Evolutionary conservation across 2,888 invertebrate species (phyloP).

Genomic region (Drosophila meridiana): DNA sequence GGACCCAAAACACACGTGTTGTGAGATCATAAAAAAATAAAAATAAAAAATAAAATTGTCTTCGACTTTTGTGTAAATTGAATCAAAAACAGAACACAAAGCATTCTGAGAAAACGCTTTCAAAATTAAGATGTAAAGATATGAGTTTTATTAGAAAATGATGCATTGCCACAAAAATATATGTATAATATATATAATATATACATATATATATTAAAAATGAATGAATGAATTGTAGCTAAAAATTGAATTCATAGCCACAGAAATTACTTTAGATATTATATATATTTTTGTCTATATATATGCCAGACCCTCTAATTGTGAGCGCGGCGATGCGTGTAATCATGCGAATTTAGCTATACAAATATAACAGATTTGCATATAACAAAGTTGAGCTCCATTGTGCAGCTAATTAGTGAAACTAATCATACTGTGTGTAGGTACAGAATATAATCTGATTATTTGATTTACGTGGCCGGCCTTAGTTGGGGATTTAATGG

Average conservation of each 20-base stretch:
- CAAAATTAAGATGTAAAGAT: constrained; percentile 1
- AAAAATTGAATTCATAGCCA: neutral
- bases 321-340: constrained; percentile 51
- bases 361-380: constrained; percentile 34
- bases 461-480: constrained; percentile 7
- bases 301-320: constrained; percentile 7
- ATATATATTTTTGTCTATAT: neutral
- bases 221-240: constrained; percentile 6
- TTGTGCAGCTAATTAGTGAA: constrained; percentile 55
- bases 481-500: constrained; percentile 3
- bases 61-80: constrained; percentile 1
- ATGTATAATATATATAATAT: neutral
- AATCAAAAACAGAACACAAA: constrained; percentile 8
- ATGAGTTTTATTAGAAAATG: constrained; percentile 27
- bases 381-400: constrained; percentile 29
- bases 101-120: constrained; percentile 22
- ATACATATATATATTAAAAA: constrained; percentile 13
- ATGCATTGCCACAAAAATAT: constrained; percentile 40
- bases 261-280: constrained; percentile 15
- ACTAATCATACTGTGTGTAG: constrained; percentile 3
- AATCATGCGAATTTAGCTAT: constrained; percentile 42
- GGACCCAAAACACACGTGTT: constrained; percentile 33
- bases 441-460: neutral
- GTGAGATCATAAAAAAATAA: constrained; percentile 9
- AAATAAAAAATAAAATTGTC: neutral